These are phyloP conservation scores for Sarcophaga carnaria DNA, from an alignment of 2,888 invertebrate genomes.

Conservation along the genomic window DNA sequence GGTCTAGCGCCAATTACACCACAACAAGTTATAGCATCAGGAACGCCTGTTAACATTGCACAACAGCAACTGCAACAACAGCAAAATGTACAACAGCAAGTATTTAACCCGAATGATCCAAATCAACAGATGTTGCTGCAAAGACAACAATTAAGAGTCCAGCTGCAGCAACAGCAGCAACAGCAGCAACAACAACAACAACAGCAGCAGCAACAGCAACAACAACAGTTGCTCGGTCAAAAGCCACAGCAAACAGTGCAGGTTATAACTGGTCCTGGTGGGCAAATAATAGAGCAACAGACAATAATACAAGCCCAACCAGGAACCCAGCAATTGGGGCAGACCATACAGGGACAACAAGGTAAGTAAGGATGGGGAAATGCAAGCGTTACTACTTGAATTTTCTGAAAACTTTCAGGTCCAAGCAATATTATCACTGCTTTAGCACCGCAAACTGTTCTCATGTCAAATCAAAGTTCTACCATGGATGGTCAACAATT, in stretches of 20 bases:
- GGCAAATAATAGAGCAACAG: conserved; percentile 75
- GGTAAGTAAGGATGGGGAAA: conserved; percentile 36
- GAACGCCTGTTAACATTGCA: conserved; percentile 52
- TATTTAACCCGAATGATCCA: conserved; percentile 78
- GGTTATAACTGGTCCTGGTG: conserved; percentile 76
- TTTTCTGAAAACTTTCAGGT: conserved; percentile 67
- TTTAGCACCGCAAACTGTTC: conserved; percentile 74
- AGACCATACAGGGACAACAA: conserved; percentile 54
- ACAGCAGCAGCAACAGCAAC: conserved; percentile 71
- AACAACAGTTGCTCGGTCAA: conserved; percentile 71
- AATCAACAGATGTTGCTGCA: conserved; percentile 80
- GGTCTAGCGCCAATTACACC: conserved; percentile 80
- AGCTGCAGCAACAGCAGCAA: conserved; percentile 75
- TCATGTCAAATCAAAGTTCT: conserved; percentile 72
- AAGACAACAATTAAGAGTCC: conserved; percentile 79
- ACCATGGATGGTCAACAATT: conserved; percentile 68
- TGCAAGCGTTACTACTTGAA: neutral
- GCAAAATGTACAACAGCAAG: conserved; percentile 73
- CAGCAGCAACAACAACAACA: conserved; percentile 71
- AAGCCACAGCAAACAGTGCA: conserved; percentile 78
- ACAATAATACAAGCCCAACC: conserved; percentile 72
- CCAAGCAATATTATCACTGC: conserved; percentile 72
- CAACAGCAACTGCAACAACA: conserved; percentile 73
- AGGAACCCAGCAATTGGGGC: conserved; percentile 55
- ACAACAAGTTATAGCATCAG: conserved; percentile 68